Evolutionary conservation across 1,140 invertebrate species (phyloP).

Genomic region (Gyrodactylus bullatarudis): DNA sequence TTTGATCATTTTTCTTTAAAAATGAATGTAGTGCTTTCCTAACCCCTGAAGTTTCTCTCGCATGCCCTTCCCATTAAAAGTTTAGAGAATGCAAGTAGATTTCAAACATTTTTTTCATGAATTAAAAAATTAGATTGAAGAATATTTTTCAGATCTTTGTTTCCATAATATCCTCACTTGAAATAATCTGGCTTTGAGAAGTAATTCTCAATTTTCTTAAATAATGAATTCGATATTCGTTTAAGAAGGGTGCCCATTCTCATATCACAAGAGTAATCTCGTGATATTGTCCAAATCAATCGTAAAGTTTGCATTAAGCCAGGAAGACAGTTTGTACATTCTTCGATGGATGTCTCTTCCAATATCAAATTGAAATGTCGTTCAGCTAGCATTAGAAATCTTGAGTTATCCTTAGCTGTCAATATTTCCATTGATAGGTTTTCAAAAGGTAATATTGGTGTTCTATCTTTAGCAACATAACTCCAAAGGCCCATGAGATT

Average conservation of each 20-base stretch:
- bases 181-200: not conserved
- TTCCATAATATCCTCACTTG: no score
- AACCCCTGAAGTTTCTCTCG: no score
- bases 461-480: not conserved
- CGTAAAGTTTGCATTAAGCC: not conserved
- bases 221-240: not conserved
- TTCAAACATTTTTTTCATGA: no score
- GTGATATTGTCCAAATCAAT: not conserved
- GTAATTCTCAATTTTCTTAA: not conserved
- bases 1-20: no score
- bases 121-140: no score
- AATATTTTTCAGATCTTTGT: no score
- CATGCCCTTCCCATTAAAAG: no score
- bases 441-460: not conserved
- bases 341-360: not conserved
- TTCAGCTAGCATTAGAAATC: not conserved
- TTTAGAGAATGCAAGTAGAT: no score
- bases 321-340: not conserved
- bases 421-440: not conserved
- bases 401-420: not conserved
- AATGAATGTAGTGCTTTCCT: no score
- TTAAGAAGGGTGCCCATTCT: not conserved
- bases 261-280: not conserved
- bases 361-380: not conserved
- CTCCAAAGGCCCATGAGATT: not conserved